Evolutionary conservation across 2,113 vertebrate species (phyloP).

Genomic region (Hippolais icterina): DNA sequence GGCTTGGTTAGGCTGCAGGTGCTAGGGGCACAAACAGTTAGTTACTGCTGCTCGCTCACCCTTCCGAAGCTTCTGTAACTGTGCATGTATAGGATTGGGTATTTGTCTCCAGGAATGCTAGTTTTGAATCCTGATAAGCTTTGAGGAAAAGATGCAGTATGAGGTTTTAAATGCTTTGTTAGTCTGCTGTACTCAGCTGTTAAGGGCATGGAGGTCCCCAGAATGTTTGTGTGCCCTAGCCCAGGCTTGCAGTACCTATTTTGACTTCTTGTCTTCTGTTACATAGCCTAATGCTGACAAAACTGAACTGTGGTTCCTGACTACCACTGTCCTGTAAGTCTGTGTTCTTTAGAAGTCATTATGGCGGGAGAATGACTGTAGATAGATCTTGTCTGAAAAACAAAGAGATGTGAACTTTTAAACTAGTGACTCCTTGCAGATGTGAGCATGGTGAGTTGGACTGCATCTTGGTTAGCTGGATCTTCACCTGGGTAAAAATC

Average conservation of each 20-base stretch:
- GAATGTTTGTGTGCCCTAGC: no score
- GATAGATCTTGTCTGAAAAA: neutral
- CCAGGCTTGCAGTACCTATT: neutral
- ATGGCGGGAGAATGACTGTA: neutral
- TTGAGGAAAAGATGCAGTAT: neutral
- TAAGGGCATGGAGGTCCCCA: neutral
- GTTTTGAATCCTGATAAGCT: neutral
- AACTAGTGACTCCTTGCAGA: neutral
- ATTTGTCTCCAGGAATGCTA: neutral
- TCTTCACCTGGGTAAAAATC: neutral
- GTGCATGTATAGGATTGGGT: neutral
- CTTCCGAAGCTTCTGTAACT: neutral
- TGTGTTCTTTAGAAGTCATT: neutral
- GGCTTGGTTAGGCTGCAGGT: neutral
- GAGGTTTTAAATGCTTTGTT: neutral
- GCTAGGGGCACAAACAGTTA: accelerated
- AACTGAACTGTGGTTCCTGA: neutral
- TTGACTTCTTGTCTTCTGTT: neutral
- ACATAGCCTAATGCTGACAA: accelerated
- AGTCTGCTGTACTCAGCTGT: neutral
- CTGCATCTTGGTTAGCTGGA: neutral
- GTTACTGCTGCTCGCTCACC: neutral
- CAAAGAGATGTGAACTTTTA: neutral
- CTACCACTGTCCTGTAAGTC: neutral
- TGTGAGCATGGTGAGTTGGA: neutral